Evolutionary conservation across 2,888 invertebrate genomes (phyloP).

Genomic region (Melikaiella ostensackeni): DNA sequence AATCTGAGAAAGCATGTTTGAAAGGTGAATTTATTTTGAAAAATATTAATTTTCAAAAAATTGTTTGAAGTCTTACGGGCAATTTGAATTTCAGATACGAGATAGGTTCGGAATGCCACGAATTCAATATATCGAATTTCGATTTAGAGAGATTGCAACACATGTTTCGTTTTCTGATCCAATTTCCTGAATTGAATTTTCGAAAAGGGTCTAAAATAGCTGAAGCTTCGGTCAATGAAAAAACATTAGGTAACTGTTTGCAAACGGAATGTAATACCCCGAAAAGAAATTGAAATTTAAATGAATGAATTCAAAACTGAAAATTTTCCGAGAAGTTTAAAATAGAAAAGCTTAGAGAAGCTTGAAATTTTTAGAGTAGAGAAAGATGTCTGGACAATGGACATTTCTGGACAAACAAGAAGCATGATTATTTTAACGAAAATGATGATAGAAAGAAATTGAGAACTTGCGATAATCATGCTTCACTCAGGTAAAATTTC

Average conservation of each 20-base stretch:
- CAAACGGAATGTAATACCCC: no score
- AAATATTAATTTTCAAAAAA: not conserved
- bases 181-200: conserved; percentile 5
- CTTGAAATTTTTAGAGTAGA: no score
- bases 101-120: not conserved
- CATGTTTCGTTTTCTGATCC: conserved; percentile 25
- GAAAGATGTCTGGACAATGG: no score
- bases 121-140: conserved; percentile 30
- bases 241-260: not conserved
- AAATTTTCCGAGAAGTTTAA: no score
- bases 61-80: not conserved
- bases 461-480: no score
- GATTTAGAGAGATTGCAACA: conserved; percentile 20
- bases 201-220: not conserved
- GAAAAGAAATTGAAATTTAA: not conserved
- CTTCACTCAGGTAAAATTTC: no score
- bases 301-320: not conserved
- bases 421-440: no score
- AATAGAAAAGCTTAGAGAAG: no score
- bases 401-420: no score
- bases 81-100: conserved; percentile 7
- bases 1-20: not conserved
- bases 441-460: no score
- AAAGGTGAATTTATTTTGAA: not conserved
- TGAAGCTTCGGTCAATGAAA: not conserved